phyloP scores from a whole-genome alignment of 2,888 invertebrate species.

The Villa cingulata region DNA sequence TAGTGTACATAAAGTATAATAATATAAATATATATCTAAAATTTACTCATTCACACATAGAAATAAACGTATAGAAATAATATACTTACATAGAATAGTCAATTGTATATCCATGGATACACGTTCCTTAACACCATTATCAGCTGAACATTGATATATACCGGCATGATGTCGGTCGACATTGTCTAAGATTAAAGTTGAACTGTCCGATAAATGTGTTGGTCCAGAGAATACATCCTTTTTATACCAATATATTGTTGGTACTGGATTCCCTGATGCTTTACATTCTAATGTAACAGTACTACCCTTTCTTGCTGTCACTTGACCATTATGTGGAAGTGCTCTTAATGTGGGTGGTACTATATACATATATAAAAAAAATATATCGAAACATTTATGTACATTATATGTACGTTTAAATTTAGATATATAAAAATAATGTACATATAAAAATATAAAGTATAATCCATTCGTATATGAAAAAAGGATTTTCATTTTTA shows the following conservation, averaged over 20 bases:
- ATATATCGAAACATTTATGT: no score
- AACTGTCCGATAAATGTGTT: conserved; percentile 38
- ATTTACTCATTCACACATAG: no score
- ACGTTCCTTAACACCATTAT: conserved; percentile 41
- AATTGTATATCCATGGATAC: conserved; percentile 40
- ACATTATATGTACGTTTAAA: no score
- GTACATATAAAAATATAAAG: no score
- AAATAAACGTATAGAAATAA: no score
- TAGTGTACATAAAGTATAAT: no score
- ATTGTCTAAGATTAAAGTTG: conserved; percentile 38
- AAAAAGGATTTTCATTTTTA: no score
- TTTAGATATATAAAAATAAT: no score
- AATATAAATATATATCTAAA: no score
- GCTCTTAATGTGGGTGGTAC: conserved; percentile 56
- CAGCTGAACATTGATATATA: conserved; percentile 40
- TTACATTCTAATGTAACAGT: conserved; percentile 55
- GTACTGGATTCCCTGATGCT: conserved; percentile 59
- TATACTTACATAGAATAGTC: conserved; percentile 40
- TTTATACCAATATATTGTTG: conserved; percentile 56
- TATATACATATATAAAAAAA: conserved; percentile 11
- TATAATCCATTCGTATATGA: no score
- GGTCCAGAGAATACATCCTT: conserved; percentile 37
- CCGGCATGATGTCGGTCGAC: conserved; percentile 42
- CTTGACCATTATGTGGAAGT: conserved; percentile 49
- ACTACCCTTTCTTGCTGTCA: conserved; percentile 54